Evolutionary conservation across 1,140 invertebrate genomes (phyloP).

Genomic region (Eueides isabella): DNA sequence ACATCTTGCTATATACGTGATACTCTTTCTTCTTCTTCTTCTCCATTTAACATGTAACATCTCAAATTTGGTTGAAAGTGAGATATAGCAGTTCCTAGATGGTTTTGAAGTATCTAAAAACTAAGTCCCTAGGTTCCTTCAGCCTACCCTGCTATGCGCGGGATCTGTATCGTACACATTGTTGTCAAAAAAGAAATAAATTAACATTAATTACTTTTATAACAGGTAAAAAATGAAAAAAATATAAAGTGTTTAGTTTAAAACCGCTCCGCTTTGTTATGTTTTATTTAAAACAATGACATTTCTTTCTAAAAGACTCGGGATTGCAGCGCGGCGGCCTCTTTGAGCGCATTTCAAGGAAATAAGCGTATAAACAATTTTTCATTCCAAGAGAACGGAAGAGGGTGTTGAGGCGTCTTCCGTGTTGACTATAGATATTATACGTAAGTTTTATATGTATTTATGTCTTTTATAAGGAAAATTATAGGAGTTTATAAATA

Average conservation of each 20-base stretch:
- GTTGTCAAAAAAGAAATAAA: no score
- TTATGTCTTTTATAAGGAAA: background rate
- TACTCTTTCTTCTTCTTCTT: no score
- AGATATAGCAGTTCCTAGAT: no score
- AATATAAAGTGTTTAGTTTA: background rate
- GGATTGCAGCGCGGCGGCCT: background rate
- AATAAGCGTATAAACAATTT: slow-evolving; percentile 38
- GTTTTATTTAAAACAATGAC: slow-evolving; percentile 12
- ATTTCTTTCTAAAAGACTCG: slow-evolving; percentile 6
- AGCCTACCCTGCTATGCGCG: no score
- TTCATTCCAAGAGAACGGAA: slow-evolving; percentile 32
- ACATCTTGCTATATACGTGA: no score
- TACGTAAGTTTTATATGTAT: background rate
- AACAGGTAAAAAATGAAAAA: background rate
- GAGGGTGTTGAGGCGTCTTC: slow-evolving; percentile 22
- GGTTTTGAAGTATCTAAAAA: no score
- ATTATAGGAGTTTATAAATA: no score
- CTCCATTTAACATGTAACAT: no score
- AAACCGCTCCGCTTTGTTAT: slow-evolving; percentile 4
- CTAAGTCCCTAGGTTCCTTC: no score
- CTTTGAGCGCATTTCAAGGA: slow-evolving; percentile 25
- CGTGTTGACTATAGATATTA: slow-evolving; percentile 20
- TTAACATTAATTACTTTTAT: background rate
- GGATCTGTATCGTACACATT: background rate
- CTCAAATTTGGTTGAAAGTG: no score